Conservation (phyloP, 2,888 invertebrate species). For the Ennomos quercinarius region DNA sequence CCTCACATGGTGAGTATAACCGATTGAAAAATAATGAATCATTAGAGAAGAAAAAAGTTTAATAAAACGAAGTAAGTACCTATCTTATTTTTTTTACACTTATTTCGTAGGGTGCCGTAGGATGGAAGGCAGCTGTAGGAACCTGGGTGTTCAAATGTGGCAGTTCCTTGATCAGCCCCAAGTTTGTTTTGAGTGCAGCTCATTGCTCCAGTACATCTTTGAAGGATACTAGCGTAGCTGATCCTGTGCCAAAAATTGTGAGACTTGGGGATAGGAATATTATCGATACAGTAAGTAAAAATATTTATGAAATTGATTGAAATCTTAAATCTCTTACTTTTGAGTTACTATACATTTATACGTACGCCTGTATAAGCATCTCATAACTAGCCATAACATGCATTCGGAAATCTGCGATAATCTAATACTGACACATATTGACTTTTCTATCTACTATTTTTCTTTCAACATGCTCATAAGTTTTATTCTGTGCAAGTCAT, state of each 20-base stretch:
- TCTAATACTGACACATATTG: no score
- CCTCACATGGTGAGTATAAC: conserved; percentile 61
- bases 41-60: no score
- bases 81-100: no score
- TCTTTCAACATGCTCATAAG: no score
- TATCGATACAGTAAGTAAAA: conserved; percentile 43
- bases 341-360: no score
- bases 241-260: conserved; percentile 58
- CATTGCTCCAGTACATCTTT: conserved; percentile 81
- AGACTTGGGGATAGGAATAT: conserved; percentile 62
- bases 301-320: neutral
- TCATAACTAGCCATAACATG: no score
- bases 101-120: conserved; percentile 61
- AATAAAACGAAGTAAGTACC: no score
- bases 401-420: no score
- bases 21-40: no score
- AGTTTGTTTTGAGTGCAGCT: conserved; percentile 88
- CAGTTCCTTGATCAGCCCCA: conserved; percentile 87
- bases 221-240: conserved; percentile 49
- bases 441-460: no score
- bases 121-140: conserved; percentile 57
- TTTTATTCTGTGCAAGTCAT: no score
- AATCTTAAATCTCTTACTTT: neutral
- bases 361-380: no score
- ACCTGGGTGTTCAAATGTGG: conserved; percentile 84